Base-by-base conservation (phyloP, 2,797 vertebrate species). In the Kryptolebias ocellatus region DNA sequence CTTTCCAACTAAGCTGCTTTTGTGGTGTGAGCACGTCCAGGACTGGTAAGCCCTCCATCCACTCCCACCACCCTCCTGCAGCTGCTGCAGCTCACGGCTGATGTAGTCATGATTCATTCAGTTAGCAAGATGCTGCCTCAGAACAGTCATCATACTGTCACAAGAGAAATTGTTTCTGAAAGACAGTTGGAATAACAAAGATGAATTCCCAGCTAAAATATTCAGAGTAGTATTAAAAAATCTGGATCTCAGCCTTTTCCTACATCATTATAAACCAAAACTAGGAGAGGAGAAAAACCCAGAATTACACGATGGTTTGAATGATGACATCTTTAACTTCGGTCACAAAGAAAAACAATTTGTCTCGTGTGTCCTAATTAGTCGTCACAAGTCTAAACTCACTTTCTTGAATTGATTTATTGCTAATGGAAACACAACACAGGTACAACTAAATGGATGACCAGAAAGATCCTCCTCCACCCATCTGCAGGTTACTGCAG, bases 241-340 rank as follows among this genome's bases (percentile, higher is more conserved):
- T 37, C 24, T 42, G 14, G 34, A 2, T 42, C 17, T 5, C 42
- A 24, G 18, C 16, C 5, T 53, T 54, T 70, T 12, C 3, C 10
- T 42, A 49, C 9, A 39, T 62, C 44, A 53, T 44, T 65, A 87
- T 80, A 14, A 88, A 90, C 83, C 80, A 78, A 81, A 91, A 71
- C 83, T 87, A 89, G 76, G 81, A 85, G 78, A 85, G 85, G 1
- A 69, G 79, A 14, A 64, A 76, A 63, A 28, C 60, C 59, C 83
- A 80, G 70, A 83, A 85, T 14, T 74, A 34, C 70, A 64, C 71
- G 24, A 83, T 54, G 61, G 75, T 14, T 14, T 12, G 11, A 10
- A 59, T 85, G 66, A 72, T 84, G 2, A 1, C 68, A 47, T 64
- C 54, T 14, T 50, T 70, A 34, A 50, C 58, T 10, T 42, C 59